Evolutionary conservation across 92 coral and sea anemone species (phyloP).

Genomic region (Epizoanthus rinbou): DNA sequence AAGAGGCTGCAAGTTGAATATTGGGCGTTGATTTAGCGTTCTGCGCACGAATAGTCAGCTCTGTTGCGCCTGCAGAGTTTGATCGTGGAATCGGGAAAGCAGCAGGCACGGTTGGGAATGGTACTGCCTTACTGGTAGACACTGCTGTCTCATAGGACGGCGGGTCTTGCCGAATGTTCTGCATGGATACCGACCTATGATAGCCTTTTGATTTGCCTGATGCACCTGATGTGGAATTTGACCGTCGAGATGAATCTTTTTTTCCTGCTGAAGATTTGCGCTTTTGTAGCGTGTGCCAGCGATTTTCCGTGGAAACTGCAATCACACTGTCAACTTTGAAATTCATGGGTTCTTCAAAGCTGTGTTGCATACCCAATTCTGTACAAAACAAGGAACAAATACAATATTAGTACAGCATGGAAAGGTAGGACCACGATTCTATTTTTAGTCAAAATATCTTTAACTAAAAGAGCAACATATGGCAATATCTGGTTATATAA

Average conservation of each 20-base stretch:
- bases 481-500: no score
- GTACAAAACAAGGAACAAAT: neutral
- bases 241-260: slow-evolving; percentile 46
- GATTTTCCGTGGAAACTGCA: slow-evolving; percentile 88
- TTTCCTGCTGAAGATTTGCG: slow-evolving; percentile 64
- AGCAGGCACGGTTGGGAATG: slow-evolving; percentile 77
- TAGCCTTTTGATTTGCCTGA: slow-evolving; percentile 22
- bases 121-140: slow-evolving; percentile 69
- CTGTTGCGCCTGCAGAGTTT: slow-evolving; percentile 51
- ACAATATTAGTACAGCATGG: no score
- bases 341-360: slow-evolving; percentile 76
- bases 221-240: slow-evolving; percentile 3
- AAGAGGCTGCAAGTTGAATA: slow-evolving; percentile 21
- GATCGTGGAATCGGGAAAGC: slow-evolving; percentile 54
- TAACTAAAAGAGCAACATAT: no score
- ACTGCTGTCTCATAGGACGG: slow-evolving; percentile 62
- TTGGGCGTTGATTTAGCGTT: slow-evolving; percentile 42
- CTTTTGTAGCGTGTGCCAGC: slow-evolving; percentile 80
- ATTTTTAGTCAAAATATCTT: no score
- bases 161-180: slow-evolving; percentile 60
- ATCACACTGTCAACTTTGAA: slow-evolving; percentile 91
- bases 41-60: slow-evolving; percentile 35
- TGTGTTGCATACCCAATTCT: slow-evolving; percentile 80
- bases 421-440: no score
- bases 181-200: slow-evolving; percentile 73